Evolutionary conservation across 2,113 vertebrate genomes (phyloP).

Genomic region (Azemiops feae): DNA sequence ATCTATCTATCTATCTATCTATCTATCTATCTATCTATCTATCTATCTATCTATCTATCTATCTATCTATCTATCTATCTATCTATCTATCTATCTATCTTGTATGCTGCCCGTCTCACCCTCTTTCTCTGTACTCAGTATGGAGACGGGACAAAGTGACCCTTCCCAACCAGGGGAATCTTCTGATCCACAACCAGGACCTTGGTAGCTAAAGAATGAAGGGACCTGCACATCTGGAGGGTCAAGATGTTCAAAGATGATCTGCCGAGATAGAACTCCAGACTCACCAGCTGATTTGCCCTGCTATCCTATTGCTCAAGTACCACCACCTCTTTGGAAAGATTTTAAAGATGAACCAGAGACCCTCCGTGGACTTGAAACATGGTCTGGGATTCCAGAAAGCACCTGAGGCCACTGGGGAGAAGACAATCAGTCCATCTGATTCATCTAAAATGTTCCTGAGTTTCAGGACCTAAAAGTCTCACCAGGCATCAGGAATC

Average conservation of each 20-base stretch:
- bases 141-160: background rate
- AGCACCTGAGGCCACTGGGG: too few species aligned
- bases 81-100: background rate
- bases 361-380: background rate
- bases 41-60: background rate
- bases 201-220: background rate
- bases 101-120: background rate
- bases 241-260: background rate
- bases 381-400: background rate
- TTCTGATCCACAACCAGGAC: background rate
- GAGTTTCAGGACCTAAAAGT: background rate
- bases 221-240: background rate
- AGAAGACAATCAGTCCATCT: background rate
- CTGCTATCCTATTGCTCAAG: background rate
- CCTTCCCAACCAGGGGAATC: background rate
- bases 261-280: background rate
- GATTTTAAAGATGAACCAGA: background rate
- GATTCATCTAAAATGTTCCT: background rate
- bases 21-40: too few species aligned
- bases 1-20: too few species aligned
- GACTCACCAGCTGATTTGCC: background rate
- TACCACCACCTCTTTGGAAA: background rate
- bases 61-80: too few species aligned
- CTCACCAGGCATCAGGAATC: conserved; percentile 63
- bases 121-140: background rate